These are phyloP conservation scores for Percopsis omiscomaycus DNA, from an alignment of 2,797 vertebrate genomes.

Conservation along the genomic window DNA sequence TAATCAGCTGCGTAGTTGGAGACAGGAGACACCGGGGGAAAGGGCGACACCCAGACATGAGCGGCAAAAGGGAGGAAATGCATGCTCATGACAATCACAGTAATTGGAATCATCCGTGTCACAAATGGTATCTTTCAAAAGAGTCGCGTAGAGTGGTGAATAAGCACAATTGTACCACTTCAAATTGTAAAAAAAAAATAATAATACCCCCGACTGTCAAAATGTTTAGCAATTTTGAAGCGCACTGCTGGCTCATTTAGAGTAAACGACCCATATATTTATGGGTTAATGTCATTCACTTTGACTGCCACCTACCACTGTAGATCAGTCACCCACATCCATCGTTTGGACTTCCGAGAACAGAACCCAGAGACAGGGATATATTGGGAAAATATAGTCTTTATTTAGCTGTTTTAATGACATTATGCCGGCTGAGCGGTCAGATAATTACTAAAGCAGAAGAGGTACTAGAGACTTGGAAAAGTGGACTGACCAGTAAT, in stretches of 20 bases:
- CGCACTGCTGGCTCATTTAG: too few species aligned
- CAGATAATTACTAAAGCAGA: slow-evolving; percentile 64
- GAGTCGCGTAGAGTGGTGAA: neutral
- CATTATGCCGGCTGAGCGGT: slow-evolving; percentile 38
- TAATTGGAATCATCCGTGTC: too few species aligned
- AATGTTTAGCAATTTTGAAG: too few species aligned
- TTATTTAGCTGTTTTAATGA: slow-evolving; percentile 57
- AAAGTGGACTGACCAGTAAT: slow-evolving; percentile 44
- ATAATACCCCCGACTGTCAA: too few species aligned
- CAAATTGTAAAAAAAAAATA: too few species aligned
- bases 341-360: slow-evolving; percentile 54
- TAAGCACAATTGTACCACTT: neutral
- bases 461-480: slow-evolving; percentile 43
- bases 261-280: neutral
- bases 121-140: too few species aligned
- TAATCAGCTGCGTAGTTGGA: too few species aligned
- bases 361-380: slow-evolving; percentile 34
- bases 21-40: too few species aligned
- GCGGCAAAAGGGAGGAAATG: too few species aligned
- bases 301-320: slow-evolving; percentile 3
- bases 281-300: neutral
- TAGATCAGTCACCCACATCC: slow-evolving; percentile 52
- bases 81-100: too few species aligned
- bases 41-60: too few species aligned
- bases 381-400: slow-evolving; percentile 55